phyloP scores from a whole-genome alignment of 2,888 invertebrate species.

The Unio delphinus region DNA sequence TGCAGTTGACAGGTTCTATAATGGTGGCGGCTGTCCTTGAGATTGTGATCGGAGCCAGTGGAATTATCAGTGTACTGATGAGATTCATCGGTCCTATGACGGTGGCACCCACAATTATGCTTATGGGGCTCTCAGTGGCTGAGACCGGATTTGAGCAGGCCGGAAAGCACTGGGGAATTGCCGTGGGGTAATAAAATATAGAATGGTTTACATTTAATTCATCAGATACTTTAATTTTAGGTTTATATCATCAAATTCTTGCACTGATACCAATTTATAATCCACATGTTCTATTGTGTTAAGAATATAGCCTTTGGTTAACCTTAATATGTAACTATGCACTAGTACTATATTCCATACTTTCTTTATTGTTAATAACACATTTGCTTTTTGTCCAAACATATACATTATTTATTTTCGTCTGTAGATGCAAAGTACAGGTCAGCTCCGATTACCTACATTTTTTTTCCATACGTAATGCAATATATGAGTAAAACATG shows the following conservation, averaged over 20 bases:
- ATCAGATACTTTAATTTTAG: no score
- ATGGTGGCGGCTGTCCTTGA: conserved; percentile 84
- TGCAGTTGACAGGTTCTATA: conserved; percentile 82
- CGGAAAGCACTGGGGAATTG: conserved; percentile 86
- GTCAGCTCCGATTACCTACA: no score
- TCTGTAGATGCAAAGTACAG: no score
- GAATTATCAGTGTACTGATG: conserved; percentile 82
- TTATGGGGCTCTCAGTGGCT: conserved; percentile 83
- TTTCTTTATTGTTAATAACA: no score
- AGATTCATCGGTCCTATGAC: conserved; percentile 86
- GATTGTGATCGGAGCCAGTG: conserved; percentile 80
- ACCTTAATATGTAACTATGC: no score
- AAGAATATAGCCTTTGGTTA: background rate
- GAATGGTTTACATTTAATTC: background rate
- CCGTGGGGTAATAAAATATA: conserved; percentile 78
- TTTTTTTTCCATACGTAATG: no score
- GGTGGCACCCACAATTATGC: conserved; percentile 86
- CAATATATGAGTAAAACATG: no score
- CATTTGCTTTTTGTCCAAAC: no score
- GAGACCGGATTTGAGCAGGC: conserved; percentile 80
- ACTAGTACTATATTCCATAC: no score
- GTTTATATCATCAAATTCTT: no score
- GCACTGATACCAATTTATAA: no score
- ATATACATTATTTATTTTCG: no score
- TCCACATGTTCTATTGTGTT: background rate